phyloP scores from a whole-genome alignment of 1,140 invertebrate genomes.

The Ylistrum balloti region DNA sequence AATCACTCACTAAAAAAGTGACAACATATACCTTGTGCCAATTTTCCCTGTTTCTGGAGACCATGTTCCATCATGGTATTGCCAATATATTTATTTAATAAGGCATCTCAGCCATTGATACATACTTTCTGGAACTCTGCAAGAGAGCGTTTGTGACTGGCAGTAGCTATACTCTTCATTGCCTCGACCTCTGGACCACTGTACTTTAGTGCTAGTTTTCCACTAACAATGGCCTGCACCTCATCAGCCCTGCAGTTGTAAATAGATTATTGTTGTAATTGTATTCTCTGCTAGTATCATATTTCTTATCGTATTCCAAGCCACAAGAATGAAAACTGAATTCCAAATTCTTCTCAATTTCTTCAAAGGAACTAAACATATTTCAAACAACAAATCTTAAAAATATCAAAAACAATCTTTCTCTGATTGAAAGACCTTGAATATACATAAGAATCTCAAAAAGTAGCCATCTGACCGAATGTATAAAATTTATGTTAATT shows the following conservation, averaged over 20 bases:
- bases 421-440: too few species aligned
- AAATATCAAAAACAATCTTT: background rate
- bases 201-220: constrained; percentile 98
- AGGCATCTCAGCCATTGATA: too few species aligned
- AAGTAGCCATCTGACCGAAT: too few species aligned
- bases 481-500: too few species aligned
- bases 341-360: too few species aligned
- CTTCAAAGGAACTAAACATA: background rate
- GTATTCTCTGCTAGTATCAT: background rate
- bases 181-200: constrained; percentile 97
- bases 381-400: background rate
- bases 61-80: too few species aligned
- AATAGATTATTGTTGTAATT: constrained; percentile 8
- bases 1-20: too few species aligned
- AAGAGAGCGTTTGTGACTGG: constrained; percentile 97
- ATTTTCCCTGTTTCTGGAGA: too few species aligned
- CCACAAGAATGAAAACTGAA: too few species aligned
- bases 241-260: constrained; percentile 92
- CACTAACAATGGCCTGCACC: constrained; percentile 96
- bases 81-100: too few species aligned
- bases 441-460: too few species aligned
- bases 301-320: background rate
- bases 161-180: constrained; percentile 97
- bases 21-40: too few species aligned
- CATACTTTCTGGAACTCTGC: constrained; percentile 93